A percentile compares a stretch with the other conserved stretches of the same genome.
phyloP scores from a whole-genome alignment of 2,113 vertebrate genomes.

The Plecturocebus donacophilus region DNA sequence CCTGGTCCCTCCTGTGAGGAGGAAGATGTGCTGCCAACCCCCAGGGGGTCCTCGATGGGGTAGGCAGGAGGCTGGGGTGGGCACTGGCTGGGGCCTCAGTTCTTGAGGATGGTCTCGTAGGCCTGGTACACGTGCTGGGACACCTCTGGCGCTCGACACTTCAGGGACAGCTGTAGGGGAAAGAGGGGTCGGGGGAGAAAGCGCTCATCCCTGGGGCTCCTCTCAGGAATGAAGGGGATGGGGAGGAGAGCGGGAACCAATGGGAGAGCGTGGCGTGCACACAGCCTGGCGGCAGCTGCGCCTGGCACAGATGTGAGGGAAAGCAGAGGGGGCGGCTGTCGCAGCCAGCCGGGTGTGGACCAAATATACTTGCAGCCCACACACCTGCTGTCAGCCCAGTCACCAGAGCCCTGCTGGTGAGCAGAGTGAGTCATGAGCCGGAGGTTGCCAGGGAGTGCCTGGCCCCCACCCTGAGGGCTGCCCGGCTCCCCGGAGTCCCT shows the following conservation, averaged over 20 bases:
- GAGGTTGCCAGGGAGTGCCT: neutral
- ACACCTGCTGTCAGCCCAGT: constrained; percentile 64
- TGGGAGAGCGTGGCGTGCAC: neutral
- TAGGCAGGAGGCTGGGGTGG: constrained; percentile 23
- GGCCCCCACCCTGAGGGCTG: neutral
- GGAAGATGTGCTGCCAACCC: neutral
- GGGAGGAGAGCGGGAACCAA: neutral
- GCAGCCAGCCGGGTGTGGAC: neutral
- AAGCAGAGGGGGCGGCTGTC: neutral
- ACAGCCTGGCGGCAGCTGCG: neutral
- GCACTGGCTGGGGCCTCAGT: constrained; percentile 83
- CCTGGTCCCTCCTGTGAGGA: neutral
- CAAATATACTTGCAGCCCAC: constrained; percentile 68
- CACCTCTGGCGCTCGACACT: constrained; percentile 95
- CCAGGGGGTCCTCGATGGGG: neutral
- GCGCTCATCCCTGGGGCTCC: neutral
- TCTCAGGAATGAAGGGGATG: neutral
- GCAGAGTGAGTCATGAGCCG: neutral
- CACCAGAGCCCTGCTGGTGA: neutral
- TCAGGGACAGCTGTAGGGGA: constrained; percentile 91
- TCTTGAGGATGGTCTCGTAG: constrained; percentile 95
- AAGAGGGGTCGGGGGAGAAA: neutral
- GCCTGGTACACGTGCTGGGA: constrained; percentile 94
- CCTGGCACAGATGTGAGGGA: constrained; percentile 53
- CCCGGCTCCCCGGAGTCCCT: neutral